phyloP scores from a whole-genome alignment of 1,140 invertebrate species.

The Protaetia brevitarsis region DNA sequence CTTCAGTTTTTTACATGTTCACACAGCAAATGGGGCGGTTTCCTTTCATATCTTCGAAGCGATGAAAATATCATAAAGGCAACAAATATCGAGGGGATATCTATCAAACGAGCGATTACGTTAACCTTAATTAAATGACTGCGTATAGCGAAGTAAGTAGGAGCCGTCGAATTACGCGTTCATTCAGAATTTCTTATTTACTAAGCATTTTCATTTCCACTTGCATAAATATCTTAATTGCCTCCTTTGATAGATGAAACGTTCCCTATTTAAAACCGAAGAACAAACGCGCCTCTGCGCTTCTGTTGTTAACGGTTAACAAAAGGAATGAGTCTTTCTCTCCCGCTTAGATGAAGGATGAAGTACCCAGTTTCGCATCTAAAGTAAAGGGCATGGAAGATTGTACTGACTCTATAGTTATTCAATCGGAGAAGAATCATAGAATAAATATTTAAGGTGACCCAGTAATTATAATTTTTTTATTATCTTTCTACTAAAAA shows the following conservation, averaged over 20 bases:
- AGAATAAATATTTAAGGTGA: too few relatives aligned
- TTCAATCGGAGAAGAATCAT: too few relatives aligned
- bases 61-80: background rate
- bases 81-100: background rate
- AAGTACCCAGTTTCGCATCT: background rate
- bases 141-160: background rate
- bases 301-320: background rate
- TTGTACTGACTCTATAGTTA: too few relatives aligned
- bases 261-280: background rate
- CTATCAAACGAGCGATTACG: background rate
- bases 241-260: constrained; percentile 7
- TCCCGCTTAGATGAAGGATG: background rate
- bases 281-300: constrained; percentile 3
- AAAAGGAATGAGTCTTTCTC: background rate
- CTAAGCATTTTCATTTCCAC: constrained; percentile 1
- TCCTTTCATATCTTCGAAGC: background rate
- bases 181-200: constrained; percentile 5
- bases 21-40: too few relatives aligned
- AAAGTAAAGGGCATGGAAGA: background rate
- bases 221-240: constrained; percentile 16
- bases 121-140: constrained; percentile 10
- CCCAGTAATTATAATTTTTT: too few relatives aligned
- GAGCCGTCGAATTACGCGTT: background rate
- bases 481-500: too few relatives aligned
- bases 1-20: too few relatives aligned